Conservation (phyloP, 35 echinoderm and acorn worm genomes). For the Apostichopus japonicus region DNA sequence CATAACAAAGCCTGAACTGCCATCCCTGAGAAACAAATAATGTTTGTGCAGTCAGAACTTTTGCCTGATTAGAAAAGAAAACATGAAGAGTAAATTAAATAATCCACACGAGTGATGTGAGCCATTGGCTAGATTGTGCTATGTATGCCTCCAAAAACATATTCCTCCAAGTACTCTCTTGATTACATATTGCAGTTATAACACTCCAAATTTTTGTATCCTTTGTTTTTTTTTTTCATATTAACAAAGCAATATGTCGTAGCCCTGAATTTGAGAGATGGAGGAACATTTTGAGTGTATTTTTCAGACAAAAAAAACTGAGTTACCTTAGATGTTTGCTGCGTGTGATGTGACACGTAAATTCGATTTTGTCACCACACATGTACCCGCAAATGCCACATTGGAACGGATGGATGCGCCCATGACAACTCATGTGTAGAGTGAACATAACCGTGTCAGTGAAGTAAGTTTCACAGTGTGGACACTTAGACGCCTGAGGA, state of each 20-base stretch:
- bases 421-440: conserved; percentile 99
- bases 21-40: conserved; percentile 62
- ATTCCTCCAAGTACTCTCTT: not conserved
- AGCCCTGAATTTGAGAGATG: conserved; percentile 6
- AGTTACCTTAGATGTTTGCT: conserved; percentile 89
- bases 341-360: conserved; percentile 97
- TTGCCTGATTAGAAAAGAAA: conserved; percentile 59
- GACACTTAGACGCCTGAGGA: conserved; percentile 84
- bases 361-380: conserved; percentile 98
- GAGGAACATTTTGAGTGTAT: not conserved
- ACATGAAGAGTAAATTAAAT: conserved; percentile 45
- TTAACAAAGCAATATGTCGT: not conserved
- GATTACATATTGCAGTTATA: conserved; percentile 54
- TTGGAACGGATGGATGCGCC: conserved; percentile 87
- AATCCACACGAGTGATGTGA: conserved; percentile 4
- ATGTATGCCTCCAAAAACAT: conserved; percentile 7
- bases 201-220: conserved; percentile 9
- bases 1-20: conserved; percentile 57
- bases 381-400: conserved; percentile 97
- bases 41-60: conserved; percentile 51
- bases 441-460: conserved; percentile 95
- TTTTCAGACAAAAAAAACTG: conserved; percentile 1
- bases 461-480: conserved; percentile 95
- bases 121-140: conserved; percentile 36
- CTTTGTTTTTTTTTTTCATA: not conserved